Percentiles rank a stretch among this genome's conserved stretches.
Evolutionary conservation across 1,140 invertebrate genomes (phyloP).

Genomic region (Zaprionus ghesquierei): DNA sequence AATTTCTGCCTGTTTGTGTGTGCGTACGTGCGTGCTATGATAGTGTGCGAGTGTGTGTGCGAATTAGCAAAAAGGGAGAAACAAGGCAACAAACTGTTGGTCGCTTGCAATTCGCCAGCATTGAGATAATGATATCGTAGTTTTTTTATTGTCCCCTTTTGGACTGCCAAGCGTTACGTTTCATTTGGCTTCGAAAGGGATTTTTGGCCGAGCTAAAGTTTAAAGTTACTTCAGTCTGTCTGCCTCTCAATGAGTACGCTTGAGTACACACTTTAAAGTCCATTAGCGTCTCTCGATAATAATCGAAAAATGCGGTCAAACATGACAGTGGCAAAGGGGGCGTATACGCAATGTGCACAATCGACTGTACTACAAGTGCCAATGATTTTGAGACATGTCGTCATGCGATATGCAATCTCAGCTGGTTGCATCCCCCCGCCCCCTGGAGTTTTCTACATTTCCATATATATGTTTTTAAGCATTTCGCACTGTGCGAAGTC

Average conservation of each 20-base stretch:
- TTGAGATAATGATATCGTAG: constrained; percentile 28
- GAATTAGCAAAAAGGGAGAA: constrained; percentile 8
- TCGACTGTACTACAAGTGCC: not conserved
- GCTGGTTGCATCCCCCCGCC: too few relatives aligned
- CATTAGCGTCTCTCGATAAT: constrained; percentile 65
- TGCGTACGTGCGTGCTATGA: constrained; percentile 11
- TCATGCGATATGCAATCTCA: constrained; percentile 10
- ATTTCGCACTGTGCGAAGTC: constrained; percentile 46
- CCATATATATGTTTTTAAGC: constrained; percentile 24
- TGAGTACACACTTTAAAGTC: constrained; percentile 78
- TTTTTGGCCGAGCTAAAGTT: constrained; percentile 47
- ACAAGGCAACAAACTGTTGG: constrained; percentile 1
- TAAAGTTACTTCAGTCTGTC: constrained; percentile 46
- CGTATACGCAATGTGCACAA: constrained; percentile 32
- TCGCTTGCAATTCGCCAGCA: constrained; percentile 29
- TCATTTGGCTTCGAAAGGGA: constrained; percentile 8
- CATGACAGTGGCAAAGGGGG: constrained; percentile 38
- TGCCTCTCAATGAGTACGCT: constrained; percentile 40
- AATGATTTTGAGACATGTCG: constrained; percentile 16
- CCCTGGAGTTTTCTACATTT: constrained; percentile 21
- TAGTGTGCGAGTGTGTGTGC: not conserved
- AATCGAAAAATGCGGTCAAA: constrained; percentile 8
- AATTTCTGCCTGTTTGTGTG: constrained; percentile 19
- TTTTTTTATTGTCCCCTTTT: not conserved
- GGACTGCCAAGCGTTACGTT: not conserved